Percentiles rank a stretch among this genome's conserved stretches.
These are phyloP conservation scores for Spilarctia lutea DNA, from an alignment of 2,888 invertebrate genomes.

Conservation along the genomic window DNA sequence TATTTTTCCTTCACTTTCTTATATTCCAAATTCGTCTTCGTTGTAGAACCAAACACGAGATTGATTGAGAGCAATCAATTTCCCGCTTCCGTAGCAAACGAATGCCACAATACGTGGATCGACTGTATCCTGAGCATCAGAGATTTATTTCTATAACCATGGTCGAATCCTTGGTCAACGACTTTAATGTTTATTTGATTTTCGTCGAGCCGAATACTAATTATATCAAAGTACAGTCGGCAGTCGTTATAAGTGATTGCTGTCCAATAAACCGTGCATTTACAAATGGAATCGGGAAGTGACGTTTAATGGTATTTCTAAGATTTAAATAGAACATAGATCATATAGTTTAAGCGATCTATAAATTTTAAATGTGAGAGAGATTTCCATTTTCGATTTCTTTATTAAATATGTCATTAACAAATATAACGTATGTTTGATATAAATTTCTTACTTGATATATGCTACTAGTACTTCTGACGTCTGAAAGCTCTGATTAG, in stretches of 20 bases:
- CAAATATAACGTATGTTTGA: background rate
- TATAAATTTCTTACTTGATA: background rate
- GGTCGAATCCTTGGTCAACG: constrained; percentile 23
- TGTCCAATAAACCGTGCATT: background rate
- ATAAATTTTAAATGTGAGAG: background rate
- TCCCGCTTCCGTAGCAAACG: constrained; percentile 16
- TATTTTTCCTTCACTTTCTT: background rate
- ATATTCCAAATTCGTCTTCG: background rate
- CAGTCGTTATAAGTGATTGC: background rate
- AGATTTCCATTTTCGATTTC: background rate
- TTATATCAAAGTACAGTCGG: constrained; percentile 8
- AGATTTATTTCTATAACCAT: constrained; percentile 24
- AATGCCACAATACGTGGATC: constrained; percentile 26
- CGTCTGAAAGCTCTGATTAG: background rate
- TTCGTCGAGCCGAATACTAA: constrained; percentile 7
- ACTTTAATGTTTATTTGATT: constrained; percentile 14
- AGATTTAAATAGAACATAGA: background rate
- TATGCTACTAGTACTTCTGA: background rate
- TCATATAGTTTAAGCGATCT: background rate
- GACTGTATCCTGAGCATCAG: constrained; percentile 25
- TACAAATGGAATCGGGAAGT: background rate
- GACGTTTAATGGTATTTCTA: background rate
- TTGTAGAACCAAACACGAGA: background rate
- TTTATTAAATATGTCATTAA: too few relatives aligned
- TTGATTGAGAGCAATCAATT: background rate